phyloP scores from a whole-genome alignment of 37 sponge, comb jelly and placozoan species.

The Cliona cf. orientalis region DNA sequence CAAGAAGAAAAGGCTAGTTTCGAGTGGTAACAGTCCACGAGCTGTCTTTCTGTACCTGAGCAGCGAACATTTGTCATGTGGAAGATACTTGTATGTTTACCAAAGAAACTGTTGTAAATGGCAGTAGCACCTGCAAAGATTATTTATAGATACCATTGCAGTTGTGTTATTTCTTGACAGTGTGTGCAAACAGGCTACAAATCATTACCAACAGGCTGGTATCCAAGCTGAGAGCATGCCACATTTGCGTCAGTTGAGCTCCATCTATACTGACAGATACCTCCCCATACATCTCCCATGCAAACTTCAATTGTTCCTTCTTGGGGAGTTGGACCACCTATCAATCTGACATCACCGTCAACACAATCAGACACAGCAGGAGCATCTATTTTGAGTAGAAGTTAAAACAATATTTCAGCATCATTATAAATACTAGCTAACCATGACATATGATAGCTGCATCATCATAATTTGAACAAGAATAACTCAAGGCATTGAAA shows the following conservation, averaged over 20 bases:
- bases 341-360: constrained; percentile 5
- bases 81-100: not conserved
- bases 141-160: no score
- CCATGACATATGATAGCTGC: not conserved
- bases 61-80: not conserved
- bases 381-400: not conserved
- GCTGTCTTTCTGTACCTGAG: not conserved
- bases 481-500: not conserved
- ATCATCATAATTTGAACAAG: not conserved
- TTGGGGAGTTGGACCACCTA: not conserved
- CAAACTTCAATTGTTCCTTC: constrained; percentile 19
- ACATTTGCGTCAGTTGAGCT: constrained; percentile 4
- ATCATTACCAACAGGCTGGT: constrained; percentile 1
- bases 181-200: not conserved
- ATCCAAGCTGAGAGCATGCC: not conserved
- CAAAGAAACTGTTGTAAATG: not conserved
- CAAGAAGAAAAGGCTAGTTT: not conserved
- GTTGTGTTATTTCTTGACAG: not conserved
- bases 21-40: not conserved
- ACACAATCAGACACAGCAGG: not conserved
- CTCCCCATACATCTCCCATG: not conserved
- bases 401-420: no score
- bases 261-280: constrained; percentile 6
- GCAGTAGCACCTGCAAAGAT: not conserved
- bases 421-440: not conserved